These are phyloP conservation scores for Diadromus collaris DNA, from an alignment of 2,888 invertebrate genomes.

Conservation along the genomic window DNA sequence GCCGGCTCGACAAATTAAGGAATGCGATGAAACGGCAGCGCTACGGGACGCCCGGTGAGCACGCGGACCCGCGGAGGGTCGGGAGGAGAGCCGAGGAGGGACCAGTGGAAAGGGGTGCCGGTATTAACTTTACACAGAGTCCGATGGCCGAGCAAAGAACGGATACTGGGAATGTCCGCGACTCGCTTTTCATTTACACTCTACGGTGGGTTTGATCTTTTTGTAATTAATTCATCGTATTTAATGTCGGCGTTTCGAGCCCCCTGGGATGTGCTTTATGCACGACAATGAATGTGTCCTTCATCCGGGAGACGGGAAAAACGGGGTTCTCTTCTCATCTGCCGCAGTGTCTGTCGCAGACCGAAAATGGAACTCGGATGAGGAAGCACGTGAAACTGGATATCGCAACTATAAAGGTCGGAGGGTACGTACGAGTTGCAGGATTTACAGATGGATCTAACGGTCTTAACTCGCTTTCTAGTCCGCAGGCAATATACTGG, in stretches of 20 bases:
- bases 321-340: not conserved
- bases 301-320: not conserved
- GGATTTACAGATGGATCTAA: conserved; percentile 23
- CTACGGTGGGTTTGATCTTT: not conserved
- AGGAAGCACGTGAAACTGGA: not conserved
- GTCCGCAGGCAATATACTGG: not conserved
- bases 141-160: not conserved
- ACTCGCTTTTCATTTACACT: not conserved
- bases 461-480: conserved; percentile 4
- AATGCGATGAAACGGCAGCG: conserved; percentile 56
- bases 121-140: conserved; percentile 4
- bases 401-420: conserved; percentile 16
- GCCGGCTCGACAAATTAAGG: conserved; percentile 53
- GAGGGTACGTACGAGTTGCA: not conserved
- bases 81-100: not conserved
- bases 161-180: not conserved
- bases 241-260: not conserved
- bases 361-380: conserved; percentile 6
- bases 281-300: not conserved
- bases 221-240: not conserved
- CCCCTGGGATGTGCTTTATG: not conserved
- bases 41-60: conserved; percentile 26
- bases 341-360: not conserved
- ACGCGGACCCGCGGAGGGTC: conserved; percentile 23
- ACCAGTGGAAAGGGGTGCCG: not conserved